A percentile compares a stretch with the other conserved stretches of the same genome.
Conservation (phyloP, 1,140 invertebrate species). For the Potamilus streckersoni region DNA sequence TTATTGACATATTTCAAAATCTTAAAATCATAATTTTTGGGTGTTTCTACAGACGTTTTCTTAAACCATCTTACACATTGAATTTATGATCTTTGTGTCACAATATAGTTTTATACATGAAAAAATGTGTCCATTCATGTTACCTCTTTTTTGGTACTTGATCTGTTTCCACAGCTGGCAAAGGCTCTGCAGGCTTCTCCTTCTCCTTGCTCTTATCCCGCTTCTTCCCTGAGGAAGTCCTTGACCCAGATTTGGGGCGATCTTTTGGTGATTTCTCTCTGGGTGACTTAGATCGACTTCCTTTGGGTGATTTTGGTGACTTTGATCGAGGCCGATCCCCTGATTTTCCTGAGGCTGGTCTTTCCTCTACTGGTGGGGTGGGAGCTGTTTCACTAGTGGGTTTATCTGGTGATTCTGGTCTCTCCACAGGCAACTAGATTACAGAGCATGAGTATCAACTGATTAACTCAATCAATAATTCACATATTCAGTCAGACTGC, state of each 20-base stretch:
- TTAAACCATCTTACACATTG: neutral
- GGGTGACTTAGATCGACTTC: constrained; percentile 41
- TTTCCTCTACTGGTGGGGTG: constrained; percentile 33
- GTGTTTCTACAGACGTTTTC: neutral
- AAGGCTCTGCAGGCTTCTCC: constrained; percentile 36
- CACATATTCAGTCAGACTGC: neutral
- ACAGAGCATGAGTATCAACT: constrained; percentile 1
- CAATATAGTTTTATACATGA: neutral
- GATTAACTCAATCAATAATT: too few species aligned
- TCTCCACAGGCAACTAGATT: constrained; percentile 48
- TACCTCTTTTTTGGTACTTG: constrained; percentile 20
- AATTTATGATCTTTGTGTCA: neutral
- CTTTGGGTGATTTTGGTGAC: constrained; percentile 33
- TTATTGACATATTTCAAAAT: too few species aligned
- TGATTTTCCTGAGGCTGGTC: constrained; percentile 35
- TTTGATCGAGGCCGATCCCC: constrained; percentile 39
- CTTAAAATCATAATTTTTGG: neutral
- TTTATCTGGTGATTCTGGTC: constrained; percentile 49
- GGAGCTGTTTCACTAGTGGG: constrained; percentile 32
- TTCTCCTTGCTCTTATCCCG: constrained; percentile 52
- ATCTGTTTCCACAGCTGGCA: constrained; percentile 19
- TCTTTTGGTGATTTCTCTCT: constrained; percentile 54
- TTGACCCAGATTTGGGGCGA: constrained; percentile 43
- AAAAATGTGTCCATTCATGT: neutral
- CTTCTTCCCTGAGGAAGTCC: constrained; percentile 57